Conservation (phyloP, 2,113 vertebrate genomes). For the Oreochromis aureus region DNA sequence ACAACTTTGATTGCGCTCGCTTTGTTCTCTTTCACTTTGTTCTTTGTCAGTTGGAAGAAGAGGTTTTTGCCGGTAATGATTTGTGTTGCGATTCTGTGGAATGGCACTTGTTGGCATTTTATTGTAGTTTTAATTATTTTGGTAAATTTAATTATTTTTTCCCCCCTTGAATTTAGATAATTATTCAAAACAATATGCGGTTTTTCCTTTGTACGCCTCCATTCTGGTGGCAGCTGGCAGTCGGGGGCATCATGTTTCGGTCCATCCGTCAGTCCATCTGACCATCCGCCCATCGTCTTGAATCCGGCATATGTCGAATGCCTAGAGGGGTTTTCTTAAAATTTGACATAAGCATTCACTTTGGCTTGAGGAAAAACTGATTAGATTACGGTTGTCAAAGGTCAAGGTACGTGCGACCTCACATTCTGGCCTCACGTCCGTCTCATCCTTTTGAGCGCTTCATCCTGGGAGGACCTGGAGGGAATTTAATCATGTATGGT, state of each 20-base stretch:
- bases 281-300: neutral
- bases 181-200: neutral
- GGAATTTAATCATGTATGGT: neutral
- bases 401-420: neutral
- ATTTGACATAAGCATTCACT: neutral
- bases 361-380: neutral
- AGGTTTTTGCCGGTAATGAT: neutral
- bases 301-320: neutral
- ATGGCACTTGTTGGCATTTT: neutral
- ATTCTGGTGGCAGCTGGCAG: neutral
- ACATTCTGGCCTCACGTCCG: neutral
- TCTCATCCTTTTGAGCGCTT: neutral
- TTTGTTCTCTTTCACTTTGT: constrained; percentile 40
- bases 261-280: neutral
- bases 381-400: neutral
- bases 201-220: neutral
- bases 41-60: neutral
- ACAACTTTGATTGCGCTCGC: constrained; percentile 20
- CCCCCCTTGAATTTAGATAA: neutral
- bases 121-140: neutral
- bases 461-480: neutral
- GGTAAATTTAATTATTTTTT: neutral
- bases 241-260: neutral
- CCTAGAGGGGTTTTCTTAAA: neutral
- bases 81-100: neutral